These are phyloP conservation scores for Lithophane socia DNA, from an alignment of 2,888 invertebrate species.

Conservation along the genomic window DNA sequence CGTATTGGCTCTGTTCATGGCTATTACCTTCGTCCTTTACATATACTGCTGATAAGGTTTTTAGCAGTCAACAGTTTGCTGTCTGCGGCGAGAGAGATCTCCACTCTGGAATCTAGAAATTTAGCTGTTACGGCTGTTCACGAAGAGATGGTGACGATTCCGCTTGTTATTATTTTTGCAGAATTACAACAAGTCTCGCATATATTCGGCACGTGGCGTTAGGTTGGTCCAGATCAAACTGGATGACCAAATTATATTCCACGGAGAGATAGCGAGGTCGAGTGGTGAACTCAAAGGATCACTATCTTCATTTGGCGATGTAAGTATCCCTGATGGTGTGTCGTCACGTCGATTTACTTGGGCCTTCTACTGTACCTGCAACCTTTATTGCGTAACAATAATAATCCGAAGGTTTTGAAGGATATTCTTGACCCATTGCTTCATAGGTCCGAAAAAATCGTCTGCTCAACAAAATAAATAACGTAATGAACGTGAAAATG, in stretches of 20 bases:
- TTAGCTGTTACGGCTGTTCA: background rate
- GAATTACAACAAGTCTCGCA: conserved; percentile 97
- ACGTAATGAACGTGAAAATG: no score
- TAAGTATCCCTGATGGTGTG: conserved; percentile 78
- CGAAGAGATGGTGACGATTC: background rate
- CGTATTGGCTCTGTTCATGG: background rate
- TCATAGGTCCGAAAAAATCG: no score
- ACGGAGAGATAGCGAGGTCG: conserved; percentile 95
- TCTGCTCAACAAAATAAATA: no score
- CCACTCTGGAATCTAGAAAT: background rate
- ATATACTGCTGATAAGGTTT: background rate
- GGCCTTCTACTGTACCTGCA: background rate
- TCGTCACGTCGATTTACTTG: background rate
- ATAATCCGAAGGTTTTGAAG: no score
- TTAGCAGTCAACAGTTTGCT: background rate
- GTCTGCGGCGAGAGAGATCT: background rate
- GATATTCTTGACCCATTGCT: no score
- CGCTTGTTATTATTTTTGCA: conserved; percentile 76
- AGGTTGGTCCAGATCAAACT: conserved; percentile 93
- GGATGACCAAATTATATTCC: conserved; percentile 93
- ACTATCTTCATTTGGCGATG: conserved; percentile 93
- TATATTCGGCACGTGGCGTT: conserved; percentile 95
- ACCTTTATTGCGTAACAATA: no score
- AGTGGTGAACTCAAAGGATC: conserved; percentile 93
- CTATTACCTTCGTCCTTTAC: background rate